These are phyloP conservation scores for Rutilus rutilus DNA, from an alignment of 2,113 vertebrate genomes.

Conservation along the genomic window DNA sequence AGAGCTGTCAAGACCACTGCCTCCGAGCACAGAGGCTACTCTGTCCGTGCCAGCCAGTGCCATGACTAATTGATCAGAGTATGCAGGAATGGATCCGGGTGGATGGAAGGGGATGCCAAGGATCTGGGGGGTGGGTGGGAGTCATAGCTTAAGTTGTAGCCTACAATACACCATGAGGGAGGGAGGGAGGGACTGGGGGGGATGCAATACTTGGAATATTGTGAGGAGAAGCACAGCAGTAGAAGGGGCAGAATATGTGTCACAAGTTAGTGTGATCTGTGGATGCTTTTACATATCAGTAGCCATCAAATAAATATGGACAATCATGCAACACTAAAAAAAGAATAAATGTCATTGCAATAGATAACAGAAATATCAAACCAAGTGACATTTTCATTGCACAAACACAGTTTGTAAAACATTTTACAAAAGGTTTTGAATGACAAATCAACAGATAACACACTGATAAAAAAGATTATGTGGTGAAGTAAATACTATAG, in stretches of 20 bases:
- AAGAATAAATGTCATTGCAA: too few relatives aligned
- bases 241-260: neutral
- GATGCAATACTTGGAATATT: neutral
- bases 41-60: conserved; percentile 35
- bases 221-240: neutral
- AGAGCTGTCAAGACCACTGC: conserved; percentile 17
- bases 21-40: conserved; percentile 13
- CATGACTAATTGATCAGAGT: conserved; percentile 38
- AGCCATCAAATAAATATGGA: neutral
- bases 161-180: neutral
- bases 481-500: too few relatives aligned
- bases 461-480: too few relatives aligned
- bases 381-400: too few relatives aligned
- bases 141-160: conserved; percentile 21
- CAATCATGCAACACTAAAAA: neutral
- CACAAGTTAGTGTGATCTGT: neutral
- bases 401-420: too few relatives aligned
- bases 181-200: too few relatives aligned
- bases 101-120: conserved; percentile 38
- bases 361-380: neutral
- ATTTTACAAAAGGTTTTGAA: too few relatives aligned
- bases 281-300: neutral
- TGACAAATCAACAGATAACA: too few relatives aligned
- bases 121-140: neutral
- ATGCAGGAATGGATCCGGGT: conserved; percentile 15